These are phyloP conservation scores for Glossosoma conforme DNA, from an alignment of 1,140 invertebrate species.

Conservation along the genomic window DNA sequence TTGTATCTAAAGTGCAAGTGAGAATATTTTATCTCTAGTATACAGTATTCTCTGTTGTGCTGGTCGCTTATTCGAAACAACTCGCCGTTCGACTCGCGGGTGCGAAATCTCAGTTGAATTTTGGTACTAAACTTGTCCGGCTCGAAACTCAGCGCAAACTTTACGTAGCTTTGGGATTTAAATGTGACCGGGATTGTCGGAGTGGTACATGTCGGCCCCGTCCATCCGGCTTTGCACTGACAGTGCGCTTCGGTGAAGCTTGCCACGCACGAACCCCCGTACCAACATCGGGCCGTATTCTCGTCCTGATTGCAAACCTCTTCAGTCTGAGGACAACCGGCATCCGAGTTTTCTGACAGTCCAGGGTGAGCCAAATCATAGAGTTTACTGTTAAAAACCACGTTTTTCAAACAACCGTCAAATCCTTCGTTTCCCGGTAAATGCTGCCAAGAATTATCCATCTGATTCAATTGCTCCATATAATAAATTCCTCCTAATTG, in stretches of 20 bases:
- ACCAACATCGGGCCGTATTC: constrained; percentile 76
- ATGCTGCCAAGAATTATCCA: constrained; percentile 77
- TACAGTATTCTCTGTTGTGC: constrained; percentile 90
- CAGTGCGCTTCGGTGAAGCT: constrained; percentile 82
- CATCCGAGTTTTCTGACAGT: constrained; percentile 72
- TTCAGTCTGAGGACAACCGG: constrained; percentile 87
- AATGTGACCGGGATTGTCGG: constrained; percentile 84
- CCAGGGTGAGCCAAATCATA: constrained; percentile 90
- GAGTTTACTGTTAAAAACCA: constrained; percentile 92
- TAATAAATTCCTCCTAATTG: constrained; percentile 39
- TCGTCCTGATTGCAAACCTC: constrained; percentile 78
- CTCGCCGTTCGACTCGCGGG: constrained; percentile 86
- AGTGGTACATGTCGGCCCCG: constrained; percentile 78
- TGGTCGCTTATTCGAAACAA: constrained; percentile 89
- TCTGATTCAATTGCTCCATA: constrained; percentile 77
- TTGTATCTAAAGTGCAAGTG: constrained; percentile 88
- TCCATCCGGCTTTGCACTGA: constrained; percentile 88
- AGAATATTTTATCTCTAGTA: constrained; percentile 89
- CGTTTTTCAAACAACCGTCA: constrained; percentile 90
- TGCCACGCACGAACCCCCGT: constrained; percentile 88
- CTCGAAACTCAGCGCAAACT: constrained; percentile 91
- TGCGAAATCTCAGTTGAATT: constrained; percentile 88
- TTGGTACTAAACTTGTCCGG: constrained; percentile 89
- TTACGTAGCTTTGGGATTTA: constrained; percentile 88
- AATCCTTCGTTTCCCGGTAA: constrained; percentile 84